Base-by-base conservation (phyloP, 2,797 vertebrate species). In the Hipposideros larvatus region DNA sequence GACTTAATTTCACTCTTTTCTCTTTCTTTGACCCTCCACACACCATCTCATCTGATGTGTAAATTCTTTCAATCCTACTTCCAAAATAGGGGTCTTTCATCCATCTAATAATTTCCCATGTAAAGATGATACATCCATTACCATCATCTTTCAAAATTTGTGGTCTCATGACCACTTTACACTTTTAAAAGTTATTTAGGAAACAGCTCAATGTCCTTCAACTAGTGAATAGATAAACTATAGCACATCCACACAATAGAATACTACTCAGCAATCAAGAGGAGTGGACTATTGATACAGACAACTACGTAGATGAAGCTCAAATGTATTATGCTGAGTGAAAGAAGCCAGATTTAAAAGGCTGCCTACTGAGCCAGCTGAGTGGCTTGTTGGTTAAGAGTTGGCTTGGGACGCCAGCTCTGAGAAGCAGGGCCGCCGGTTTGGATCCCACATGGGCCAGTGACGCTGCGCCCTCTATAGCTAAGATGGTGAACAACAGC, bases 331-430 rank as follows among this genome's bases (percentile, higher is more conserved):
- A n/a, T 80, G 66, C 61, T 92, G 22, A 13, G 15, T 87, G 26
- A 87, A 89, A 82, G 34, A 84, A 96, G 13, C 48, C 59, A 91
- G 48, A 94, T 37, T 87, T 43, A 59, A 80, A 94, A 95, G n/a
- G n/a, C 18, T 84, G 46, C n/a, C 90, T 59, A 61, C 7, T 43
- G 43, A 9, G 43, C 9, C 43, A 6, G 43, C 37, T 4, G 43
- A 43, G 43, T 43, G 43, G 43, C 9, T 6, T 9, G 43, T 43
- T 43, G 43, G 43, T 43, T 43, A 43, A 43, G 6, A 43, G 43
- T 43, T 43, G 43, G 43, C 43, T 43, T 43, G 9, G 9, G 43
- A 37, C 43, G 43, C 43, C 6, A 43, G 43, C 43, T 43, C 43
- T 43, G 43, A 43, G 43, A 43, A 43, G 9, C 43, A 43, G 43